Conservation (phyloP, 2,113 vertebrate genomes). For the Heteronetta atricapilla region DNA sequence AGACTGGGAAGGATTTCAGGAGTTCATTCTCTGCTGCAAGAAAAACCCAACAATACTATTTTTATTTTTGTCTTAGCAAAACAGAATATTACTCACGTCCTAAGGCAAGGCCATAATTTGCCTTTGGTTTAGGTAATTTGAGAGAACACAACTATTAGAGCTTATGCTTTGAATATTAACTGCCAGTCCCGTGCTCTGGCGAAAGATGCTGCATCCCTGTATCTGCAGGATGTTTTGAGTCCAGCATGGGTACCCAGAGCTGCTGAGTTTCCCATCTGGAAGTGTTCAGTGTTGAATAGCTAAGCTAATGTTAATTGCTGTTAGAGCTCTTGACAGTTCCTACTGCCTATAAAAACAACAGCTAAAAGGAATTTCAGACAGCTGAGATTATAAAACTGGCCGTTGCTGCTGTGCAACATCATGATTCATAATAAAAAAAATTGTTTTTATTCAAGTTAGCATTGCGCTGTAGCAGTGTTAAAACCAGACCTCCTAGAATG, state of each 20-base stretch:
- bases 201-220: not conserved
- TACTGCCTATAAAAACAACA: not conserved
- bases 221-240: not conserved
- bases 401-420: not conserved
- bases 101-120: not conserved
- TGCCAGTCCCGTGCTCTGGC: not conserved
- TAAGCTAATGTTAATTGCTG: not conserved
- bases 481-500: not conserved
- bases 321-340: not conserved
- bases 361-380: not conserved
- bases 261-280: not conserved
- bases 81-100: not conserved
- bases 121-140: not conserved
- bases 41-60: not conserved
- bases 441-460: not conserved
- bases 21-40: not conserved
- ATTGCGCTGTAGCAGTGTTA: not conserved
- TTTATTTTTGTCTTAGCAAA: not conserved
- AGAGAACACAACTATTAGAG: not conserved
- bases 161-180: not conserved
- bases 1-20: not conserved
- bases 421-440: not conserved
- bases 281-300: not conserved
- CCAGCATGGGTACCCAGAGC: not conserved
- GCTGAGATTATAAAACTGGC: not conserved